Evolutionary conservation across 1,140 invertebrate species (phyloP).

Genomic region (Wiebesia pumilae): DNA sequence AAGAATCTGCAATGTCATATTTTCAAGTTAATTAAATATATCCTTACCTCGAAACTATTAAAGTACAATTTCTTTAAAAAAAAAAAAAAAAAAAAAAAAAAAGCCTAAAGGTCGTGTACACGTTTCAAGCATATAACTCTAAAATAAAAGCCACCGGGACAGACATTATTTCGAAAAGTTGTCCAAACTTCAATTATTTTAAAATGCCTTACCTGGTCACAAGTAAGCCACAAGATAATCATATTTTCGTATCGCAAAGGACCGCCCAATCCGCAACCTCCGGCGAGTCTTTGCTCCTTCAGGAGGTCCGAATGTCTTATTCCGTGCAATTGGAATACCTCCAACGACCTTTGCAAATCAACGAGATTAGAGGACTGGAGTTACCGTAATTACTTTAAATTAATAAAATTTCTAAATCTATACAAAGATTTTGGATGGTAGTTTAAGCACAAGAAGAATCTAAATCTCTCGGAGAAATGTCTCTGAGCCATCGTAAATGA

Average conservation of each 20-base stretch:
- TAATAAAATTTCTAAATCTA: neutral
- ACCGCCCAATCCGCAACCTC: conserved; percentile 82
- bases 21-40: too few species aligned
- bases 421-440: too few species aligned
- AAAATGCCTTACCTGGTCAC: conserved; percentile 79
- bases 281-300: conserved; percentile 80
- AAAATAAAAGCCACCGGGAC: neutral
- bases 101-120: too few species aligned
- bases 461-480: too few species aligned
- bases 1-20: too few species aligned
- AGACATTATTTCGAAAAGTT: neutral
- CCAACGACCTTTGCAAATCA: conserved; percentile 79
- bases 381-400: neutral
- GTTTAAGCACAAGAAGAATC: too few species aligned
- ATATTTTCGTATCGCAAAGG: conserved; percentile 83
- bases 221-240: conserved; percentile 88
- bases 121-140: too few species aligned
- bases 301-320: conserved; percentile 83
- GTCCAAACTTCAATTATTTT: too few species aligned
- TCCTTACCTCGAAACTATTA: too few species aligned
- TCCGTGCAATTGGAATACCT: conserved; percentile 82
- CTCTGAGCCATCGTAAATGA: too few species aligned
- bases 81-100: too few species aligned
- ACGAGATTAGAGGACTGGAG: conserved; percentile 24
- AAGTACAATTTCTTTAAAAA: too few species aligned